phyloP scores from a whole-genome alignment of 1,140 invertebrate species.

The Episyrphus balteatus region DNA sequence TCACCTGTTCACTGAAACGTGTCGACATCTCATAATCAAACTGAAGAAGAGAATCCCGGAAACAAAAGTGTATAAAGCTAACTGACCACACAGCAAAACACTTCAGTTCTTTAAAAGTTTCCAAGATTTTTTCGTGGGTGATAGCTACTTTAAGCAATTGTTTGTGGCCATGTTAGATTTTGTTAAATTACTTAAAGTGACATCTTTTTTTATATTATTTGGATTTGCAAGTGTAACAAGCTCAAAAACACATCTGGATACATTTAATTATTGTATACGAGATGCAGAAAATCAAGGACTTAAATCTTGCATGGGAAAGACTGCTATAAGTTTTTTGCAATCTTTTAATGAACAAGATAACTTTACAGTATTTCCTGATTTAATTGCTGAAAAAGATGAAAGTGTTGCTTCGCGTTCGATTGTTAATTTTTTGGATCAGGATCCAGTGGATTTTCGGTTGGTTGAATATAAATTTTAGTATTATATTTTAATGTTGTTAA shows the following conservation, averaged over 20 bases:
- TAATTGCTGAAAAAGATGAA: slow-evolving; percentile 46
- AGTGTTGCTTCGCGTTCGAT: slow-evolving; percentile 37
- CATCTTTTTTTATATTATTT: background rate
- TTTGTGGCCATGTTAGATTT: background rate
- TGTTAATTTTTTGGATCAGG: slow-evolving; percentile 51
- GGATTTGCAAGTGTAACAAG: background rate
- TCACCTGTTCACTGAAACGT: too few relatives aligned
- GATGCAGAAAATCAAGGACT: slow-evolving; percentile 15
- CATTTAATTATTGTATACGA: slow-evolving; percentile 27
- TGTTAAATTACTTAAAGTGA: background rate
- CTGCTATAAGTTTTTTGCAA: slow-evolving; percentile 51
- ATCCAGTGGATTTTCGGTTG: slow-evolving; percentile 55
- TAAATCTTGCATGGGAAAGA: slow-evolving; percentile 53
- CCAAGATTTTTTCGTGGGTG: too few relatives aligned
- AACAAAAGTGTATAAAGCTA: too few relatives aligned
- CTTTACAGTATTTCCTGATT: slow-evolving; percentile 49
- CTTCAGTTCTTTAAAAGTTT: background rate
- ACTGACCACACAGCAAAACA: background rate
- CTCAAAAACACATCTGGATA: slow-evolving; percentile 1
- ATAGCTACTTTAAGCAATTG: background rate
- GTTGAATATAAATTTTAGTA: too few relatives aligned
- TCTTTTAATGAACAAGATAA: slow-evolving; percentile 51
- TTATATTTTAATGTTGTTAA: background rate
- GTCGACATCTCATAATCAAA: too few relatives aligned
- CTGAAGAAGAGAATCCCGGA: too few relatives aligned